These are phyloP conservation scores for Spatulosminthurus flaviceps DNA, from an alignment of 2,888 invertebrate genomes.

Conservation along the genomic window DNA sequence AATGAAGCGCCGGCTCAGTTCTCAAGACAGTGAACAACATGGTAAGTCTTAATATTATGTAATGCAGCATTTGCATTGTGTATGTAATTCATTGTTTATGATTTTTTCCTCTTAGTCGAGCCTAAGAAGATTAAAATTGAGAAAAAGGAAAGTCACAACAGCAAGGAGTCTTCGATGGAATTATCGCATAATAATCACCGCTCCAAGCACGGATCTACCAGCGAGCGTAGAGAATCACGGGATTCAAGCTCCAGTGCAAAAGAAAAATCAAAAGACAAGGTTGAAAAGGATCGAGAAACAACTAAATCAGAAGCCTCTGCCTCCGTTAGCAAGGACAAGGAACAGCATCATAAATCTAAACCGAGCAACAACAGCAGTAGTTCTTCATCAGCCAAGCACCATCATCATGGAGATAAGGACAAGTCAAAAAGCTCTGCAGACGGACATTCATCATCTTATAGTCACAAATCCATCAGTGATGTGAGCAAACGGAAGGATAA, in stretches of 20 bases:
- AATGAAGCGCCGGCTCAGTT: slow-evolving; percentile 59
- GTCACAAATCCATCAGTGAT: slow-evolving; percentile 54
- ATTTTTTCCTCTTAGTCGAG: slow-evolving; percentile 26
- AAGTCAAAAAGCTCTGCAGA: slow-evolving; percentile 54
- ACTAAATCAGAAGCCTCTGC: slow-evolving; percentile 45
- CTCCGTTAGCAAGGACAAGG: slow-evolving; percentile 52
- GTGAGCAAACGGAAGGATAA: slow-evolving; percentile 53
- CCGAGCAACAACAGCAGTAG: slow-evolving; percentile 54
- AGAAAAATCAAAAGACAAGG: slow-evolving; percentile 55
- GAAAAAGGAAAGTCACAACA: slow-evolving; percentile 26
- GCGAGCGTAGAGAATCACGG: slow-evolving; percentile 55
- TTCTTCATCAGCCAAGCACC: slow-evolving; percentile 49
- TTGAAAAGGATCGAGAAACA: slow-evolving; percentile 53
- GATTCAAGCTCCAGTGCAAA: slow-evolving; percentile 55
- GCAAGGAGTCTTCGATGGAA: slow-evolving; percentile 18
- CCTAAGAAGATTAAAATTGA: slow-evolving; percentile 43
- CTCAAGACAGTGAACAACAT: slow-evolving; percentile 53
- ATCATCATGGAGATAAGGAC: slow-evolving; percentile 61
- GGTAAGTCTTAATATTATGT: slow-evolving; percentile 32
- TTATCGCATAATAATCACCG: slow-evolving; percentile 46
- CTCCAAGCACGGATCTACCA: slow-evolving; percentile 49
- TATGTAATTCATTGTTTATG: background rate
- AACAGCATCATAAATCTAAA: slow-evolving; percentile 60
- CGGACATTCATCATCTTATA: slow-evolving; percentile 52
- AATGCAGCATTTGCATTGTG: background rate